Conservation (phyloP, 2,113 vertebrate genomes). For the Peromyscus maniculatus region DNA sequence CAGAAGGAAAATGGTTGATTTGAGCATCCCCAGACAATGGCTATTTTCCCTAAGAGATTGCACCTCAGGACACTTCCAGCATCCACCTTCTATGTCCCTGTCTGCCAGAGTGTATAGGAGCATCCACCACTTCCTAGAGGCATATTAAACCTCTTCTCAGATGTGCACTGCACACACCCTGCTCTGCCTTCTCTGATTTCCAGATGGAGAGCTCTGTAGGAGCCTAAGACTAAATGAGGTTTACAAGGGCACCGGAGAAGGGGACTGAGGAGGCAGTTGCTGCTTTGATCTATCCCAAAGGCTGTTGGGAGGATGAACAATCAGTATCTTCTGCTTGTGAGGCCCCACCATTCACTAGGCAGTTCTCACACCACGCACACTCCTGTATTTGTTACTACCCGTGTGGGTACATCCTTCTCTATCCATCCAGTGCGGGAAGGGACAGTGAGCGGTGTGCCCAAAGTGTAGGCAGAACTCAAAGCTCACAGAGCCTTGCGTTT, state of each 20-base stretch:
- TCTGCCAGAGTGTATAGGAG: neutral
- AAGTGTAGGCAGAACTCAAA: neutral
- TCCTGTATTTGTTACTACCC: neutral
- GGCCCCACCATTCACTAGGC: fast-evolving
- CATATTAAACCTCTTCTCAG: neutral
- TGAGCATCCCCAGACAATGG: neutral
- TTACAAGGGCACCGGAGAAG: neutral
- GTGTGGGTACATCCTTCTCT: neutral
- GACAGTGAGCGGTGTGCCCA: neutral
- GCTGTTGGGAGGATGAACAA: neutral
- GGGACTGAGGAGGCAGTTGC: neutral
- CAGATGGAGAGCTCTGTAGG: neutral
- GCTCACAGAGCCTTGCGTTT: neutral
- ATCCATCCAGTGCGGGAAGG: neutral
- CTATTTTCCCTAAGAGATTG: neutral
- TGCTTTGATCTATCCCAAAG: neutral
- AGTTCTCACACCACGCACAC: neutral
- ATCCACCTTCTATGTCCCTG: neutral
- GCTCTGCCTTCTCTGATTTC: neutral
- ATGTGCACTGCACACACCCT: neutral
- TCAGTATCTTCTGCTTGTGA: neutral
- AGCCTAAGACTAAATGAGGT: neutral
- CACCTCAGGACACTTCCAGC: neutral
- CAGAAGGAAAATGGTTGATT: neutral
- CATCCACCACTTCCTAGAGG: neutral